Evolutionary conservation across 1,140 invertebrate species (phyloP), one percentile per base, ranked within the genome.

Genomic region (Hyposmocoma kahamanoa): DNA sequence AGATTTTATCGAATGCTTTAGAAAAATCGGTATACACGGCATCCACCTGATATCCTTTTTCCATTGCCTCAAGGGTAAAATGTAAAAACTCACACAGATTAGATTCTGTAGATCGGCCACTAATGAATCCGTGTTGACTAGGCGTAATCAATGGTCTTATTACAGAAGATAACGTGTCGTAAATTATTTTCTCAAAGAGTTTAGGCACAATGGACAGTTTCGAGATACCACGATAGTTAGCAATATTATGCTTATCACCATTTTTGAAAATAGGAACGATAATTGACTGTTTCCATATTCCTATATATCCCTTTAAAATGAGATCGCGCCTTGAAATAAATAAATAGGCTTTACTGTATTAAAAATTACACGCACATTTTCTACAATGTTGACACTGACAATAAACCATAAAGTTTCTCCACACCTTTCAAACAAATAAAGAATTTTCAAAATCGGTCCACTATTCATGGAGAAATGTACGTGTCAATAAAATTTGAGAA

Each of bases 141-240:
- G 1, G 3, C 6, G 42, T 36, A 19, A 49, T 15, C n/a, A 22
- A 6, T 2, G 47, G 47, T 17, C 28, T 49, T 6, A 49, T 19
- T 15, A 18, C 10, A 28, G 36, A 38, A 42, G 28, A 49, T 19
- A 49, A 9, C 11, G 3, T 28, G 17, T 49, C 47, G 32, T 42
- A 49, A 19, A 49, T 49, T 42, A 49, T 39, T 42, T 49, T 49
- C 32, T 49, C 47, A 42, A 49, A 42, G n/a, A 49, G 13, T 42
- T 49, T 49, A 5, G 36, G 22, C 1, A 49, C 21, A 10, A 34
- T 22, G 8, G 17, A 42, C 17, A 49, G 22, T 21, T 49, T 49
- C 3, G 36, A 42, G 1, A 49, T 49, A 18, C n/a, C n/a, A 4
- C 47, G 36, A 42, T 49, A 49, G 18, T 49, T 42, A 11, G 19